These are phyloP conservation scores for Melangyna quadrimaculata DNA, from an alignment of 2,888 invertebrate species.

Conservation along the genomic window DNA sequence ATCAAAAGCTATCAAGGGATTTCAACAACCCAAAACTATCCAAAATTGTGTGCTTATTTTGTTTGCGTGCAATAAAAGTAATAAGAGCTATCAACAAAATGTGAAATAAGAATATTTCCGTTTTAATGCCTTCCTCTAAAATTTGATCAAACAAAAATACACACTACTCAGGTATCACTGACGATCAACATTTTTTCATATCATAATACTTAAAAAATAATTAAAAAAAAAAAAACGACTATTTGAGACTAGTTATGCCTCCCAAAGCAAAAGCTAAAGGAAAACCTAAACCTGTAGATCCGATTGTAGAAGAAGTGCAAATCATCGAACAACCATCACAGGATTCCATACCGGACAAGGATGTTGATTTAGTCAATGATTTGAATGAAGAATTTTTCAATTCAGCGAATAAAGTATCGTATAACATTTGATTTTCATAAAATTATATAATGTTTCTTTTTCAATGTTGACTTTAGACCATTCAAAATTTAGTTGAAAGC, in stretches of 20 bases:
- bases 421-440: not conserved
- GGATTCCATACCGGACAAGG: slow-evolving; percentile 71
- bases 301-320: slow-evolving; percentile 43
- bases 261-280: slow-evolving; percentile 70
- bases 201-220: not conserved
- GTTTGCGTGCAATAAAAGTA: too few relatives aligned
- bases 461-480: slow-evolving; percentile 52
- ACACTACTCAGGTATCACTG: not conserved
- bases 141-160: not conserved
- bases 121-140: not conserved
- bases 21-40: too few relatives aligned
- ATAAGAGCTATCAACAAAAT: too few relatives aligned
- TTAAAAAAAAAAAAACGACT: not conserved
- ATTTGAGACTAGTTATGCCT: slow-evolving; percentile 64
- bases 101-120: too few relatives aligned
- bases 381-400: slow-evolving; percentile 76
- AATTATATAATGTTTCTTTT: not conserved
- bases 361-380: slow-evolving; percentile 76
- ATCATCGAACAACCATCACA: slow-evolving; percentile 70
- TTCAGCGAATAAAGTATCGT: slow-evolving; percentile 66
- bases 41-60: too few relatives aligned
- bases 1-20: too few relatives aligned
- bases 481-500: slow-evolving; percentile 74
- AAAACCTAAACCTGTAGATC: slow-evolving; percentile 54
- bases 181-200: not conserved